Percentiles rank a stretch among this genome's conserved stretches.
Conservation (phyloP, 2,113 vertebrate genomes). For the Osmerus eperlanus region DNA sequence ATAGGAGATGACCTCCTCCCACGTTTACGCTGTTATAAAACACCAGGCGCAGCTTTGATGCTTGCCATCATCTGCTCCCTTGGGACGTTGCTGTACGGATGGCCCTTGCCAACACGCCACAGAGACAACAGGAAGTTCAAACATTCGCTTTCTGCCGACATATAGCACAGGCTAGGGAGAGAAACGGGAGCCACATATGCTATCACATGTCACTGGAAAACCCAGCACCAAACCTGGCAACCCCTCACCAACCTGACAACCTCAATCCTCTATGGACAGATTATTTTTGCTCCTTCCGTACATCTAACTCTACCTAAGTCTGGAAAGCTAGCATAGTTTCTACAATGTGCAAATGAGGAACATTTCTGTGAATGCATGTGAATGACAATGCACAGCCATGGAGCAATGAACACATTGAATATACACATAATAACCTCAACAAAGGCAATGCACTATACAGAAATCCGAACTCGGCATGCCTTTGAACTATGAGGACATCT, state of each 20-base stretch:
- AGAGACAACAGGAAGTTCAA: conserved; percentile 46
- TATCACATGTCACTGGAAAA: neutral
- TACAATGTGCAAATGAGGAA: no score
- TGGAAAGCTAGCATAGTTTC: no score
- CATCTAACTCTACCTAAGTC: no score
- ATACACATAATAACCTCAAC: no score
- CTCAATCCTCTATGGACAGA: neutral
- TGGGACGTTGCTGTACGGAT: conserved; percentile 50
- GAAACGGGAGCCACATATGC: no score
- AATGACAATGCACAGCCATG: no score
- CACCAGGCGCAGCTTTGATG: conserved; percentile 59
- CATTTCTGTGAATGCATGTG: no score
- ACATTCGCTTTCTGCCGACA: conserved; percentile 4
- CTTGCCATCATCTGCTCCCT: conserved; percentile 64
- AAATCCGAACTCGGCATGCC: neutral
- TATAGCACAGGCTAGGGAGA: no score
- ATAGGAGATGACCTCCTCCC: conserved; percentile 71
- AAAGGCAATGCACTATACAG: neutral
- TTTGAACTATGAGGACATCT: conserved; percentile 52
- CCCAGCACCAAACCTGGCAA: neutral
- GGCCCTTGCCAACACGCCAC: conserved; percentile 12
- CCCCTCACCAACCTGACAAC: neutral
- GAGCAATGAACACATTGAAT: no score
- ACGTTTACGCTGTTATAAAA: conserved; percentile 61
- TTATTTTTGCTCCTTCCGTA: neutral